Evolutionary conservation across 2,797 vertebrate species (phyloP).

Genomic region (Kryptolebias ocellatus): DNA sequence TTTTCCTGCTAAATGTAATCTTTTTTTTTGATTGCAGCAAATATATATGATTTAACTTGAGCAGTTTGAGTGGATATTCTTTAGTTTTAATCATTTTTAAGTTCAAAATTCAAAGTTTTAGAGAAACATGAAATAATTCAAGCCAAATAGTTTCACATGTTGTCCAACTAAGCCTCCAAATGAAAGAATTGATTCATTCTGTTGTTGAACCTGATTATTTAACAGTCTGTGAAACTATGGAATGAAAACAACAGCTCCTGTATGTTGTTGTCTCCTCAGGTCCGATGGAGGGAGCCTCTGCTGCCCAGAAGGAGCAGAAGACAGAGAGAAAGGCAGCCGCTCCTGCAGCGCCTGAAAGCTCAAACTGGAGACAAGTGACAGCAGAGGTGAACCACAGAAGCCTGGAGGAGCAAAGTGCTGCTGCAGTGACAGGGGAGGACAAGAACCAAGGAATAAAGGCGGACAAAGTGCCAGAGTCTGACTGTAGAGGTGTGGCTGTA

Average conservation of each 20-base stretch:
- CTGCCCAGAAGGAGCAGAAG: constrained; percentile 35
- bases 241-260: constrained; percentile 29
- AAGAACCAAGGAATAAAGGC: constrained; percentile 23
- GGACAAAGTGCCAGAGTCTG: constrained; percentile 10
- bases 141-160: too few species aligned
- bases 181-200: too few species aligned
- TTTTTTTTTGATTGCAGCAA: too few species aligned
- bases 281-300: constrained; percentile 29
- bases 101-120: too few species aligned
- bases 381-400: constrained; percentile 13
- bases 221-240: not conserved
- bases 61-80: too few species aligned
- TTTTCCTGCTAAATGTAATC: not conserved
- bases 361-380: constrained; percentile 23
- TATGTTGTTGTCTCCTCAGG: constrained; percentile 50
- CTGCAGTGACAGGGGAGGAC: constrained; percentile 3
- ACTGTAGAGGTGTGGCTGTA: constrained; percentile 4
- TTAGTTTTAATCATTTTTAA: too few species aligned
- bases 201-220: not conserved
- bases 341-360: constrained; percentile 24
- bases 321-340: constrained; percentile 13
- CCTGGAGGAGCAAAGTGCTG: constrained; percentile 2
- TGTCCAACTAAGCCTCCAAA: too few species aligned
- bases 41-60: too few species aligned
- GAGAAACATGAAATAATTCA: too few species aligned